Percentiles rank a stretch among this genome's conserved stretches.
These are phyloP conservation scores for Hyles lineata DNA, from an alignment of 2,888 invertebrate species.

Conservation along the genomic window DNA sequence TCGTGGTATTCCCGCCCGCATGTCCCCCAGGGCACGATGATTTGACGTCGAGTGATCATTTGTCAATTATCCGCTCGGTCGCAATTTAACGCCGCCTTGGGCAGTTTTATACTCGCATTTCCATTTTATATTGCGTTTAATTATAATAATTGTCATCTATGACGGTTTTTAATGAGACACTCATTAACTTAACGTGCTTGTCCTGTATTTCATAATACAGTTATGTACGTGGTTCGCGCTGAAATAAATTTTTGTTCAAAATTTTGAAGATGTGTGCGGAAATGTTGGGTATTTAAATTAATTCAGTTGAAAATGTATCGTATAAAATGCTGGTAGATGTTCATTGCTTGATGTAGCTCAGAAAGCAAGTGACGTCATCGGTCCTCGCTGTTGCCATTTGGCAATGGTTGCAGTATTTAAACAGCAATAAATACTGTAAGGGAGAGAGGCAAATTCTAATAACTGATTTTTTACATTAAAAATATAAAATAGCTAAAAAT, in stretches of 20 bases:
- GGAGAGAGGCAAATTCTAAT: too few species aligned
- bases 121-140: conserved; percentile 17
- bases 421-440: too few species aligned
- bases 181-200: conserved; percentile 20
- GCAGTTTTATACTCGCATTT: conserved; percentile 7
- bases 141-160: conserved; percentile 25
- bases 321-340: too few species aligned
- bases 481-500: too few species aligned
- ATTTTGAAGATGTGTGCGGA: not conserved
- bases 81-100: conserved; percentile 37
- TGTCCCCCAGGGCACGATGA: conserved; percentile 34
- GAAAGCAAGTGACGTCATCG: too few species aligned
- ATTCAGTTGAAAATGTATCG: not conserved
- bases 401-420: too few species aligned
- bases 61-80: conserved; percentile 41
- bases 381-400: too few species aligned
- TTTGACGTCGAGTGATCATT: conserved; percentile 45
- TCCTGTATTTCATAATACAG: conserved; percentile 2
- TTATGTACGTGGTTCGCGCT: not conserved
- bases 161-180: not conserved
- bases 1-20: not conserved
- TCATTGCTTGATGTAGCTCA: too few species aligned
- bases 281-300: not conserved
- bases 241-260: conserved; percentile 37
- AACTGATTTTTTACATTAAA: too few species aligned